phyloP scores from a whole-genome alignment of 2,888 invertebrate species.

The Athalia cordata region DNA sequence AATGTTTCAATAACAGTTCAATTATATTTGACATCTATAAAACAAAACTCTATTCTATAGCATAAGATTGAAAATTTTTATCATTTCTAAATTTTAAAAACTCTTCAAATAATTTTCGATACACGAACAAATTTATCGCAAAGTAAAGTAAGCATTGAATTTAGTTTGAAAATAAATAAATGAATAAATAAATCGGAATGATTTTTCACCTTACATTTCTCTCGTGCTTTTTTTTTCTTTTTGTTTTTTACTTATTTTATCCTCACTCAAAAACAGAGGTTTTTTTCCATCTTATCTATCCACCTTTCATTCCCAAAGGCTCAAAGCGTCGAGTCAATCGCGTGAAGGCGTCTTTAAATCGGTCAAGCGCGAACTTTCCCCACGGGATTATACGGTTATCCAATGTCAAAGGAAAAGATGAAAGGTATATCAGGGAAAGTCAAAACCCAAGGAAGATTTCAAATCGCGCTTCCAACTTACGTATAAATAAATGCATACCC shows the following conservation, averaged over 20 bases:
- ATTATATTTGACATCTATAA: no score
- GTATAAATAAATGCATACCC: neutral
- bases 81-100: no score
- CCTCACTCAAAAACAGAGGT: neutral
- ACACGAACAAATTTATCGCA: no score
- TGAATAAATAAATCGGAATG: no score
- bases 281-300: conserved; percentile 13
- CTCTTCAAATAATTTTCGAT: no score
- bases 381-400: neutral
- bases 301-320: neutral
- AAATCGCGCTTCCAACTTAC: neutral
- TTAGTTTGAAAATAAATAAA: no score
- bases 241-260: neutral
- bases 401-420: neutral
- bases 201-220: neutral
- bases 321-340: conserved; percentile 25
- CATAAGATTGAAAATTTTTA: no score
- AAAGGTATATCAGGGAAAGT: neutral
- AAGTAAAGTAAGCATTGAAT: no score
- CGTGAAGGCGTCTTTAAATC: neutral
- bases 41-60: no score
- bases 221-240: neutral
- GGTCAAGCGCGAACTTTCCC: neutral
- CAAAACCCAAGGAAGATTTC: neutral
- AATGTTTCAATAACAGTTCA: no score